Evolutionary conservation across 2,113 vertebrate species (phyloP).

Genomic region (Tenrec ecaudatus): DNA sequence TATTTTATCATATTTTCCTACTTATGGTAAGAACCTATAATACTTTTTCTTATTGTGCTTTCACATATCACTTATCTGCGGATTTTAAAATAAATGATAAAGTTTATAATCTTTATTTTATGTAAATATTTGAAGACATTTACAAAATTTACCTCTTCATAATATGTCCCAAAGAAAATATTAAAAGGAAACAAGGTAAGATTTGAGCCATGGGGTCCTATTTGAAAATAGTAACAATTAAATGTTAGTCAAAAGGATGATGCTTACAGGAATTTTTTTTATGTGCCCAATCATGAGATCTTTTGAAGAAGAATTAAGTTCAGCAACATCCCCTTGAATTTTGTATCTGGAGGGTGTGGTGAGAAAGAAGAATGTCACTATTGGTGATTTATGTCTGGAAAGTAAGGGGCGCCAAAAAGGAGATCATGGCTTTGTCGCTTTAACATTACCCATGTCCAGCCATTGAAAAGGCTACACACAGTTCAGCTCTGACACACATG

Average conservation of each 20-base stretch:
- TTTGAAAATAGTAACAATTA: neutral
- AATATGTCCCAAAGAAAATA: constrained; percentile 16
- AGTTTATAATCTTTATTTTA: neutral
- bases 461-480: neutral
- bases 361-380: no score
- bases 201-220: neutral
- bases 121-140: neutral
- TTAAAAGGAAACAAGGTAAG: neutral
- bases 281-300: neutral
- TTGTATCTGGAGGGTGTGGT: no score
- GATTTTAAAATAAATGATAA: neutral
- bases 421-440: neutral
- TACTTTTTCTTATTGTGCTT: neutral
- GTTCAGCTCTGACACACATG: neutral
- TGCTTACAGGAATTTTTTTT: neutral
- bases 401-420: no score
- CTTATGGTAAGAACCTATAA: neutral
- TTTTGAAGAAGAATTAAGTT: neutral
- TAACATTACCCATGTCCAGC: neutral
- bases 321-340: no score
- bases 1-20: neutral
- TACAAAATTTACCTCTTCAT: neutral
- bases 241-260: neutral
- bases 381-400: no score
- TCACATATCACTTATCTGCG: neutral